phyloP scores from a whole-genome alignment of 1,140 invertebrate species.

The Meloidogyne floridensis region DNA sequence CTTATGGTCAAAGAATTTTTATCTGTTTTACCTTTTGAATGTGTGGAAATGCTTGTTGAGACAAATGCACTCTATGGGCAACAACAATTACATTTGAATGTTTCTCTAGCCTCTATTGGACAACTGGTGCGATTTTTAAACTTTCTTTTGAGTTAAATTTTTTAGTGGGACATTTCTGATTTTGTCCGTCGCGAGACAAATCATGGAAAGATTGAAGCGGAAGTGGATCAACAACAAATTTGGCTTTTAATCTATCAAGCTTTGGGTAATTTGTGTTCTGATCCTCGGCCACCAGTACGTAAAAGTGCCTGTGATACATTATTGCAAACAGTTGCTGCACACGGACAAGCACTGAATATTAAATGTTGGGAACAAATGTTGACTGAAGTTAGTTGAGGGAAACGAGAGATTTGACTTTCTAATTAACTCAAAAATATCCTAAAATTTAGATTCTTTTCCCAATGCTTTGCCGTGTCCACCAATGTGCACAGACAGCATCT shows the following conservation, averaged over 20 bases:
- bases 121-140: slow-evolving; percentile 75
- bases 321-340: slow-evolving; percentile 93
- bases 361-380: slow-evolving; percentile 58
- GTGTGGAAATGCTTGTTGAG: slow-evolving; percentile 86
- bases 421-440: not conserved
- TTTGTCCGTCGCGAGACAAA: slow-evolving; percentile 49
- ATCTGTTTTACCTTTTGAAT: slow-evolving; percentile 68
- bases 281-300: slow-evolving; percentile 87
- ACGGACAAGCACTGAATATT: slow-evolving; percentile 73
- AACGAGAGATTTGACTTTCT: not conserved
- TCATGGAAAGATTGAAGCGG: slow-evolving; percentile 18
- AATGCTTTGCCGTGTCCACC: slow-evolving; percentile 85
- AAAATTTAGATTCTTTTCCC: slow-evolving; percentile 82
- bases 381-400: slow-evolving; percentile 47
- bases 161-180: slow-evolving; percentile 66
- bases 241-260: slow-evolving; percentile 65
- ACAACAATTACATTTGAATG: slow-evolving; percentile 94
- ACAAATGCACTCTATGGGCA: slow-evolving; percentile 92
- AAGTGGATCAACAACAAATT: slow-evolving; percentile 46
- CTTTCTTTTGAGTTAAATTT: slow-evolving; percentile 18
- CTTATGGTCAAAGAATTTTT: slow-evolving; percentile 87
- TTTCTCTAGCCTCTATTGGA: slow-evolving; percentile 94
- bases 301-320: slow-evolving; percentile 81
- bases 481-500: slow-evolving; percentile 85
- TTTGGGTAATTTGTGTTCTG: slow-evolving; percentile 85